phyloP scores from a whole-genome alignment of 1,140 invertebrate species.

The Lutraria rhynchaena region DNA sequence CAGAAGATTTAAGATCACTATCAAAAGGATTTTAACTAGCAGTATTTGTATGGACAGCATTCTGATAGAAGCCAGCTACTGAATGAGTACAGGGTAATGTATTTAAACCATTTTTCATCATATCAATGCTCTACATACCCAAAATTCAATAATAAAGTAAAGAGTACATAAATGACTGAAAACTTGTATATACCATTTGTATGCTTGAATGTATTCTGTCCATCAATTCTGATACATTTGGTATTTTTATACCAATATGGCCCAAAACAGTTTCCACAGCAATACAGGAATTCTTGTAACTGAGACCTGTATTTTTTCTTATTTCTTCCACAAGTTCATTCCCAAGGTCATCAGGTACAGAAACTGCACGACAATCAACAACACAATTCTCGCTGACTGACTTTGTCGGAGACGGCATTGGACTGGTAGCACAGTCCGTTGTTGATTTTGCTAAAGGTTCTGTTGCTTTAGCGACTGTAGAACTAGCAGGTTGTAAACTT shows the following conservation, averaged over 20 bases:
- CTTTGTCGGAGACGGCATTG: constrained; percentile 33
- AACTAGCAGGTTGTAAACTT: no score
- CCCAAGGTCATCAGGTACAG: constrained; percentile 65
- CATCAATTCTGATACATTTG: constrained; percentile 70
- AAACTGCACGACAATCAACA: constrained; percentile 53
- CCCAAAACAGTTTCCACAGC: constrained; percentile 90
- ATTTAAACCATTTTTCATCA: no score
- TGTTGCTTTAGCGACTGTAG: no score
- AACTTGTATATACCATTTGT: constrained; percentile 66
- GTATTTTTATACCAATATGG: constrained; percentile 75
- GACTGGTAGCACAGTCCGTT: constrained; percentile 12
- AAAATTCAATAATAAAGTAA: no score
- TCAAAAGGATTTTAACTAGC: no score
- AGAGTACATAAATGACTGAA: no score
- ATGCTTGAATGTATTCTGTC: constrained; percentile 68
- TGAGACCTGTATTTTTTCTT: constrained; percentile 91
- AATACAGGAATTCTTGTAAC: constrained; percentile 92
- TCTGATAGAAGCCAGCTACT: no score
- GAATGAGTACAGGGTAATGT: no score
- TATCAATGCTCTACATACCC: no score
- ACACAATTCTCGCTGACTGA: constrained; percentile 5
- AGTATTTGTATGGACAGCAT: no score
- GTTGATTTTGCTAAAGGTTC: no score
- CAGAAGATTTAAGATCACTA: no score
- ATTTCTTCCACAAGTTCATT: constrained; percentile 84